Evolutionary conservation across 2,797 vertebrate species (phyloP), one percentile per base, ranked within the genome.

Genomic region (Acipenser ruthenus): DNA sequence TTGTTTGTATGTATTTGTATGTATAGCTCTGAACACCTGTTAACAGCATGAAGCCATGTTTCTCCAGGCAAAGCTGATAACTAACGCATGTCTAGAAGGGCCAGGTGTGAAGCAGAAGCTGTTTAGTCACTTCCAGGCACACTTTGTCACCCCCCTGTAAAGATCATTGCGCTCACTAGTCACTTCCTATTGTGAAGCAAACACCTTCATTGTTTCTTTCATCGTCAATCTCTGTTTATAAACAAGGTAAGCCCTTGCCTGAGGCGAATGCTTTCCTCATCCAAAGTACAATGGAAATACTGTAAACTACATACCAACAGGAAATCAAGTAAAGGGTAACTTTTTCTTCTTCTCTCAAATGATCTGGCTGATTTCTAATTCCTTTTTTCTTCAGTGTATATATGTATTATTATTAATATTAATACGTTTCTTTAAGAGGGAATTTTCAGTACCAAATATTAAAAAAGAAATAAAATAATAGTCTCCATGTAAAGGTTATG

Each of bases 121-220:
- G 72, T 71, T 68, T 59, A 50, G 72, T 61, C 59, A 77, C 76
- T 75, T 65, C 75, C 77, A 80, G 71, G 68, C 73, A 70, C 68
- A 77, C 80, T 83, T 70, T 72, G 77, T 78, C 77, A 74, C 76
- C 79, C 83, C 79, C 73, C 74, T 79, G 69, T 67, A 67, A 72
- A 50, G 56, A 75, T 66, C 67, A 72, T 70, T 68, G 67, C 75
- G 71, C 71, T 79, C 83, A 83, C 70, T 77, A 71, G 74, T 62
- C 71, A 63, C 58, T 66, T 60, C 55, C 67, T 69, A 70, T 72
- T 65, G 63, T 53, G 69, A 72, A 71, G 65, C 66, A 70, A 75
- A 73, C 65, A 18, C 18, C 66, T 63, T 65, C 72, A 76, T 83
- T 83, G 82, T 86, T 79, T 74, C 72, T 68, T 81, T 70, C 83